Evolutionary conservation across 92 coral and sea anemone genomes (phyloP).

Genomic region (Umimayanthus kanabou): DNA sequence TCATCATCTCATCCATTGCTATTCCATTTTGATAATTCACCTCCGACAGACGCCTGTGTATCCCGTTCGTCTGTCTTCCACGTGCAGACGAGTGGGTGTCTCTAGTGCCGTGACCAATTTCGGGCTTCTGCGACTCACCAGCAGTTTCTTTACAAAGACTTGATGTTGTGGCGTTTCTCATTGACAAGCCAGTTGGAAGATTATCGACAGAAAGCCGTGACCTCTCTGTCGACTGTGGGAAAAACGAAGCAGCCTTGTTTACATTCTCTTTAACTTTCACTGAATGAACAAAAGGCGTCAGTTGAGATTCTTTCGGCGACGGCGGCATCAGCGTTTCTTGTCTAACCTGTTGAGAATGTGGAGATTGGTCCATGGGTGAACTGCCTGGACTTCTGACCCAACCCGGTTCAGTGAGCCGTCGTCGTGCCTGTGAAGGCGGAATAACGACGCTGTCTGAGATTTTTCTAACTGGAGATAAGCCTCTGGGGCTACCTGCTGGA

Average conservation of each 20-base stretch:
- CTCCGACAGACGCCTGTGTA: background rate
- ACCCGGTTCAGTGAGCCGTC: background rate
- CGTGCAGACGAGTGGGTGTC: background rate
- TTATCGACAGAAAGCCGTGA: constrained; percentile 1
- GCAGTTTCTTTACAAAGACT: background rate
- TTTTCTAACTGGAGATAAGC: background rate
- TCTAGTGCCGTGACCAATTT: background rate
- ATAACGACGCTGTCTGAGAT: constrained; percentile 21
- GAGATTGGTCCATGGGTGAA: constrained; percentile 23
- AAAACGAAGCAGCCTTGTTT: constrained; percentile 18
- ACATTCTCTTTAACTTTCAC: constrained; percentile 21
- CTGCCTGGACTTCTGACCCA: constrained; percentile 13
- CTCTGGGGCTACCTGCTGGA: background rate
- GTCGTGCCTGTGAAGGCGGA: background rate
- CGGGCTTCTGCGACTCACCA: background rate
- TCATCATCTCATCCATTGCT: background rate
- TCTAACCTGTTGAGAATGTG: background rate
- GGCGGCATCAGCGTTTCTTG: background rate
- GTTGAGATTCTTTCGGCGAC: constrained; percentile 11
- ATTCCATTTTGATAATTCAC: background rate
- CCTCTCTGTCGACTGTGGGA: background rate
- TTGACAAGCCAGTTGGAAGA: background rate
- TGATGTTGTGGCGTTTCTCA: background rate
- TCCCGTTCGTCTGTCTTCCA: background rate
- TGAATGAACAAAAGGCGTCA: constrained; percentile 1